Base-by-base conservation (phyloP, 2,888 invertebrate species). In the Anthophora plumipes region DNA sequence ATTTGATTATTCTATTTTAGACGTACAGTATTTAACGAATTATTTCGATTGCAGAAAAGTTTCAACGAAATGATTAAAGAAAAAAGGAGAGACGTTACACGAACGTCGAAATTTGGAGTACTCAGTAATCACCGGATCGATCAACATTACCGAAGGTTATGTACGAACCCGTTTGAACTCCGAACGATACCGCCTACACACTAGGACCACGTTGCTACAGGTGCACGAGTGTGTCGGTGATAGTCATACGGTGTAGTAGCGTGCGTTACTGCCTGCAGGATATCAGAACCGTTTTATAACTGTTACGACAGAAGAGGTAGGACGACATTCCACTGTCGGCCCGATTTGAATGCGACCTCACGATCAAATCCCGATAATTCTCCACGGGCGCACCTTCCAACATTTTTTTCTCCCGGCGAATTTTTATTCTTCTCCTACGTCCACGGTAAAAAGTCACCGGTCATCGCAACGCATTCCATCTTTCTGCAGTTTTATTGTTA, bases 291-390 rank as follows among this genome's bases (percentile, higher is more conserved):
- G 88, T 88, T 89, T 86, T 86, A 88, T 88, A 89, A 90, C 91
- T 89, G 91, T 91, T 91, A 90, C 88, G 84, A 85, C 85, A 88
- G 88, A 86, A 86, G 86, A 85, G 87, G 88, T 88, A 88, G 89
- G 85, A 90, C 91, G 82, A 87, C 91, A 91, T 91, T 91, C 91
- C 91, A 85, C 78, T 79, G 82, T 59, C 86, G 84, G 83, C 84
- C 77, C 83, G 76, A 83, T 84, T 81, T 82, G 74, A 90, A 84
- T 86, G 79, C 67, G 83, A 80, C 76, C 85, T 71, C 76, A 77
- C 82, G 77, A 73, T 84, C 80, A 66, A 83, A 82, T 80, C 77
- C 71, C 72, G 82, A 80, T 82, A 82, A 80, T 80, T 80, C 81
- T 77, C 50, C 50, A 9, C 48, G 20, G 59, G 63, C 82, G 73